A percentile compares a stretch with the other conserved stretches of the same genome.
Conservation (phyloP, 2,888 invertebrate genomes). For the Drosophila setosimentum region DNA sequence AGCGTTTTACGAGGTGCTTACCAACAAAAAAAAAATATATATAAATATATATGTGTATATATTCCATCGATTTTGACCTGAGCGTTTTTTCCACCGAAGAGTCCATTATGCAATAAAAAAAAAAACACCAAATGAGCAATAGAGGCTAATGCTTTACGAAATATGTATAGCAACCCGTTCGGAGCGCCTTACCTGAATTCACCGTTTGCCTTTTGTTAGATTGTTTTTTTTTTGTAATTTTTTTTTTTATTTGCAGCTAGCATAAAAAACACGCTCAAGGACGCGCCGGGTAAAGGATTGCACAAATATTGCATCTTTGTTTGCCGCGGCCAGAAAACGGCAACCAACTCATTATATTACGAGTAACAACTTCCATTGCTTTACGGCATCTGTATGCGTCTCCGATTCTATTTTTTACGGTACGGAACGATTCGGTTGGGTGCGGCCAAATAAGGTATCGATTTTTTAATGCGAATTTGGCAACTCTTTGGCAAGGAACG, state of each 20-base stretch:
- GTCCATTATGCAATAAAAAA: conserved; percentile 77
- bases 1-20: conserved; percentile 29
- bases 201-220: not conserved
- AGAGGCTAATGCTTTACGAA: conserved; percentile 32
- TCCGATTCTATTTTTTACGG: conserved; percentile 29
- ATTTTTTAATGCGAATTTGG: conserved; percentile 68
- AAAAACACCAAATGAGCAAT: conserved; percentile 52
- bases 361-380: conserved; percentile 29
- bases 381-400: conserved; percentile 38
- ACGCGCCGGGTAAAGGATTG: conserved; percentile 77
- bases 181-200: conserved; percentile 53
- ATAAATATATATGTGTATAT: not conserved
- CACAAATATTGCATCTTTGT: conserved; percentile 82
- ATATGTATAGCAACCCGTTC: conserved; percentile 62
- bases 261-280: conserved; percentile 70
- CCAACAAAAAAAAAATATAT: conserved; percentile 20
- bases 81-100: conserved; percentile 61
- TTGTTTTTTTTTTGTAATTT: not conserved
- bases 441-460: not conserved
- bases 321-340: conserved; percentile 37
- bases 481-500: conserved; percentile 70
- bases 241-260: conserved; percentile 1
- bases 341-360: conserved; percentile 63
- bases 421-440: conserved; percentile 1
- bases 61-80: conserved; percentile 17